phyloP scores from a whole-genome alignment of 2,797 vertebrate species.

The Sus cebifrons region DNA sequence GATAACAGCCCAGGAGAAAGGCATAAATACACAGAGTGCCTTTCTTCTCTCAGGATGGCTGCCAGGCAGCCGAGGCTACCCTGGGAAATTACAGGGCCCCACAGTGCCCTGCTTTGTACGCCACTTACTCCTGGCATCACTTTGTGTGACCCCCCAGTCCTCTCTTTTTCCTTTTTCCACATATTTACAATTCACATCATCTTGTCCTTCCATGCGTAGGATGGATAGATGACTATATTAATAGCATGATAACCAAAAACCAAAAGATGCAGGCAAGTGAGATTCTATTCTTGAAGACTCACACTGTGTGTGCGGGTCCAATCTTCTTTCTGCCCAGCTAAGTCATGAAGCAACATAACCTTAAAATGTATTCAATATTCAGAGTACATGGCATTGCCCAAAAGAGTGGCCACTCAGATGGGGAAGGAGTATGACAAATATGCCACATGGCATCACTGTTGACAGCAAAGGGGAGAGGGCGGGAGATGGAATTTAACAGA shows the following conservation, averaged over 20 bases:
- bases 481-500: not conserved
- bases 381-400: not conserved
- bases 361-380: not conserved
- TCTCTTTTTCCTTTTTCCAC: not conserved
- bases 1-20: not conserved
- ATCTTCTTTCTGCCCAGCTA: not conserved
- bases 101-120: not conserved
- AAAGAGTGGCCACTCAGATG: not conserved
- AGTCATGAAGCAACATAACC: not conserved
- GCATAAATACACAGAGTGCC: fast-evolving
- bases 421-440: not conserved
- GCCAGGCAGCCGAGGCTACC: not conserved
- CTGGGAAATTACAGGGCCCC: not conserved
- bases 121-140: not conserved
- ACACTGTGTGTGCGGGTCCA: not conserved
- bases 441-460: not conserved
- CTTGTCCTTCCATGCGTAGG: not conserved
- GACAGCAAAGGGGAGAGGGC: not conserved
- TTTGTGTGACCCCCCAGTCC: not conserved
- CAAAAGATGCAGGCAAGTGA: not conserved
- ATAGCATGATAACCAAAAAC: constrained; percentile 3
- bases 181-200: not conserved
- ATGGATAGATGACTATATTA: not conserved
- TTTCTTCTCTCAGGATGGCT: not conserved
- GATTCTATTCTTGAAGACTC: not conserved